Conservation (phyloP, 2,113 vertebrate species). For the Hydrolagus affinis region DNA sequence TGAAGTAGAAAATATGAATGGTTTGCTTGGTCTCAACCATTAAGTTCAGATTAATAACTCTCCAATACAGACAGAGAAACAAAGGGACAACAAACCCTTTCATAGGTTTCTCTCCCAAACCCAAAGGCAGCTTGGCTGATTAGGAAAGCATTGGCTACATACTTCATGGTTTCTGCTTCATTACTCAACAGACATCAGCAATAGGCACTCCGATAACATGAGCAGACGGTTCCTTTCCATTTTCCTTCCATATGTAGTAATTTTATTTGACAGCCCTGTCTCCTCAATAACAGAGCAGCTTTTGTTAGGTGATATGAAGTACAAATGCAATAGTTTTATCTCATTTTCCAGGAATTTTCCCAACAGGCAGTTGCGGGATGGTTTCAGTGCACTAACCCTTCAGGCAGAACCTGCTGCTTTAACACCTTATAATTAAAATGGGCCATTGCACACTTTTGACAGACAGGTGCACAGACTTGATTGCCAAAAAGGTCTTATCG, state of each 20-base stretch:
- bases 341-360: conserved; percentile 22
- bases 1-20: no score
- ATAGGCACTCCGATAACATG: not conserved
- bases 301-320: conserved; percentile 4
- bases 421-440: conserved; percentile 28
- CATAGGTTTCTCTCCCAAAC: no score
- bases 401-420: not conserved
- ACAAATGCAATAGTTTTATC: not conserved
- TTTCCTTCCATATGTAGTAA: conserved; percentile 21
- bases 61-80: no score
- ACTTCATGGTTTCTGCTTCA: not conserved
- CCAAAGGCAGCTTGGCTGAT: no score
- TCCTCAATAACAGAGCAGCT: conserved; percentile 14
- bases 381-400: not conserved
- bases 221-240: conserved; percentile 3
- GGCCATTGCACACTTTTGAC: conserved; percentile 28
- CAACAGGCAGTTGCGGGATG: conserved; percentile 11
- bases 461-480: conserved; percentile 31
- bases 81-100: no score
- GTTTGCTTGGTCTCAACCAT: no score
- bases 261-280: conserved; percentile 23
- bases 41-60: no score
- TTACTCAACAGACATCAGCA: not conserved
- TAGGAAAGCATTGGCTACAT: not conserved
- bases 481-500: conserved; percentile 29